Base-by-base conservation (phyloP, 2,797 vertebrate species). In the Thunnus albacares region DNA sequence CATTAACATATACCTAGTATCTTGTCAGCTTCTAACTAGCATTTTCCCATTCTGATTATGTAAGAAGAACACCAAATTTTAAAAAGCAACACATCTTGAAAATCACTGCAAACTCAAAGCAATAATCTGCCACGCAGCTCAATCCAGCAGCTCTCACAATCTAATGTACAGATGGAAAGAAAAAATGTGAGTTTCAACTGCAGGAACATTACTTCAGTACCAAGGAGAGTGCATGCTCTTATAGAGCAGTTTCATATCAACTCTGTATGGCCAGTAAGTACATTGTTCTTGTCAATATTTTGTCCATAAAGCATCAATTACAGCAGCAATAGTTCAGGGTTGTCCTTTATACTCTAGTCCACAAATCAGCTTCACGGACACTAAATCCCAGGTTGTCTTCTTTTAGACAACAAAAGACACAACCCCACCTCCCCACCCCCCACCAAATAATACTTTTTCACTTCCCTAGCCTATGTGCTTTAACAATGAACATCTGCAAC, bases 171-270 rank as follows among this genome's bases (percentile, higher is more conserved):
- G 56, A 56, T 41, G 9, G 17, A 63, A 57, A 77, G 26, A 30
- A 11, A 52, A n/a, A 62, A 18, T 7, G 20, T 1, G 49, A 47
- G 18, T 18, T 74, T 69, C 30, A n/a, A 83, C 58, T 56, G 28
- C 41, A 63, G 35, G 53, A 45, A 71, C 53, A 74, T 69, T 17
- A 47, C 64, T 80, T 71, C 80, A 82, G 76, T 77, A 70, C 80
- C 63, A 77, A 75, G 73, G 77, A 88, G 77, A 88, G 76, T 8
- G 20, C 75, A 75, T 14, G 0, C 56, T 69, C 78, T 18, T 65
- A 41, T 61, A 69, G 58, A 63, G 72, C 26, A 62, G 14, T 77
- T 78, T 71, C 28, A 43, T 58, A 66, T 53, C 43, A 73, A 63
- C 22, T 26, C 2, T 51, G 6, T 60, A 8, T 70, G 56, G 47